Percentiles rank a stretch among this genome's conserved stretches.
These are phyloP conservation scores for Myiopsitta monachus DNA, from an alignment of 2,113 vertebrate genomes.

Conservation along the genomic window DNA sequence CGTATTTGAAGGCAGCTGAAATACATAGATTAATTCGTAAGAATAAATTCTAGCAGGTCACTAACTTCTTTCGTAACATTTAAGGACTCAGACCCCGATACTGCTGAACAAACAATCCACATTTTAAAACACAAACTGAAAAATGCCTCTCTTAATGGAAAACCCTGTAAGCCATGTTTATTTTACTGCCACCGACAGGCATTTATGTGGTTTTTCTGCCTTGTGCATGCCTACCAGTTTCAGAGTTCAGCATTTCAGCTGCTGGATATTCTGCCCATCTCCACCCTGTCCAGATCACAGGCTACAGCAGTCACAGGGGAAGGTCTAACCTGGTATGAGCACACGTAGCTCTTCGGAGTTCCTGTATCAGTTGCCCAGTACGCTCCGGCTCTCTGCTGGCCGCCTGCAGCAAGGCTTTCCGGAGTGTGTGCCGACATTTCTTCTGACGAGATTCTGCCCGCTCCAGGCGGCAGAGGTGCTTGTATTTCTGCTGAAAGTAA, in stretches of 20 bases:
- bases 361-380: constrained; percentile 86
- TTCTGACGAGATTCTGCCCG: constrained; percentile 90
- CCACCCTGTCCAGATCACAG: background rate
- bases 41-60: background rate
- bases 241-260: background rate
- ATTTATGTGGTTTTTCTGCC: background rate
- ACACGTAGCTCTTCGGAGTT: constrained; percentile 78
- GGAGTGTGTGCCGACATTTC: constrained; percentile 90
- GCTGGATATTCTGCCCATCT: background rate
- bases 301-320: background rate
- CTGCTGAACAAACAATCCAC: background rate
- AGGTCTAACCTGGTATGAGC: constrained; percentile 80
- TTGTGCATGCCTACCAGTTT: background rate
- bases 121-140: background rate
- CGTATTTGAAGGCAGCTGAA: background rate
- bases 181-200: background rate
- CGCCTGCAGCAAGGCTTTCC: constrained; percentile 93
- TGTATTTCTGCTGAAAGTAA: constrained; percentile 97
- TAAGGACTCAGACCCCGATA: background rate
- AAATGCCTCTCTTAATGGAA: background rate
- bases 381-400: constrained; percentile 89
- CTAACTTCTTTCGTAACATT: background rate
- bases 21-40: background rate
- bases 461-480: constrained; percentile 97
- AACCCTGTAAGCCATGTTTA: background rate